Conservation (phyloP, 2,113 vertebrate species). For the Ammospiza caudacuta region DNA sequence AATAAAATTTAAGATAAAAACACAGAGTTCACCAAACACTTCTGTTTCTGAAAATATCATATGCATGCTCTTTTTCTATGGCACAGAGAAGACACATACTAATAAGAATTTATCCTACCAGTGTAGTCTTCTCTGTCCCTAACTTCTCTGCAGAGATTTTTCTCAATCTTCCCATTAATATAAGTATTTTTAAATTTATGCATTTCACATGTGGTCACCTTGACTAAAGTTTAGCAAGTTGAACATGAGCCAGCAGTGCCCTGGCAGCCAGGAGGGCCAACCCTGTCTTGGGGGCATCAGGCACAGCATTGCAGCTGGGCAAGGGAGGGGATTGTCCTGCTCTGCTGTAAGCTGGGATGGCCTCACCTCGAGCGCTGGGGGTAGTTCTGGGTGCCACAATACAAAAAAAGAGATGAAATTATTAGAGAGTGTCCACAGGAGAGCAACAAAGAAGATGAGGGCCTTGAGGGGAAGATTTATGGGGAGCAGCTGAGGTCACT, state of each 20-base stretch:
- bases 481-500: background rate
- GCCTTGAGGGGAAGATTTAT: background rate
- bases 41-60: background rate
- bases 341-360: background rate
- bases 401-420: accelerated
- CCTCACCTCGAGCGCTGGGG: background rate
- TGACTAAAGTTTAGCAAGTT: background rate
- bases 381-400: background rate
- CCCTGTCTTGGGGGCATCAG: accelerated
- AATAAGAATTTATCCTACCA: background rate
- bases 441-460: background rate
- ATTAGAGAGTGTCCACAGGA: background rate
- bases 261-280: background rate
- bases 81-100: background rate
- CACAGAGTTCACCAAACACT: background rate
- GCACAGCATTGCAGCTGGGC: accelerated
- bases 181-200: background rate
- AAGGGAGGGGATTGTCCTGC: background rate
- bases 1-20: background rate
- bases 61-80: background rate
- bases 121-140: background rate
- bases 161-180: background rate
- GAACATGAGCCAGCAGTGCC: background rate
- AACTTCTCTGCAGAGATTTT: background rate
- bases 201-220: background rate